Conservation (phyloP, 1,140 invertebrate genomes). For the Dreissena polymorpha region DNA sequence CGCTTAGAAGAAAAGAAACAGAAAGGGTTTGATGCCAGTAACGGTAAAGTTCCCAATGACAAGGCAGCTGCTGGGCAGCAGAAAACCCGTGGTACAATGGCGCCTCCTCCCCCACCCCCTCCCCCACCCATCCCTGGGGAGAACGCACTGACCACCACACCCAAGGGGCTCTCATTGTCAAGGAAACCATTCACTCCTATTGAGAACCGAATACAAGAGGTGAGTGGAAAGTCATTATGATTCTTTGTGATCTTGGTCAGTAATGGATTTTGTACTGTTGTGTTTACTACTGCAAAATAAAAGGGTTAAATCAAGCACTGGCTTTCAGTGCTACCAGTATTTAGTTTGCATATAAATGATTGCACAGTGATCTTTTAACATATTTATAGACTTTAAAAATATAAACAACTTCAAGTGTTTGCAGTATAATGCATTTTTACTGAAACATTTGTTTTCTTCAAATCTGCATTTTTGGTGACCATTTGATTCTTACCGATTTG, state of each 20-base stretch:
- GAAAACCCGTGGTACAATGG: not conserved
- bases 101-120: constrained; percentile 29
- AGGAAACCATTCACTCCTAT: constrained; percentile 49
- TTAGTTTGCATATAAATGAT: too few relatives aligned
- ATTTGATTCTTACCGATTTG: too few relatives aligned
- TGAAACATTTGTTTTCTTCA: too few relatives aligned
- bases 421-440: too few relatives aligned
- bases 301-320: too few relatives aligned
- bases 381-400: too few relatives aligned
- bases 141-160: not conserved
- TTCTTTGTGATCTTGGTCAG: not conserved
- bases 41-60: not conserved
- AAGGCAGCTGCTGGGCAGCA: not conserved
- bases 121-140: constrained; percentile 29
- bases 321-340: too few relatives aligned
- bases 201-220: constrained; percentile 40
- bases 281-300: too few relatives aligned
- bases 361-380: too few relatives aligned
- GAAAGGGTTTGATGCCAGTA: not conserved
- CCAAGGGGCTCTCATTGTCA: not conserved
- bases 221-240: not conserved
- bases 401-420: too few relatives aligned
- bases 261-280: too few relatives aligned
- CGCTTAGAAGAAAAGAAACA: constrained; percentile 36
- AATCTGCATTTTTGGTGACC: too few relatives aligned